Conservation (phyloP, 2,113 vertebrate genomes). For the Rhombomys opimus region DNA sequence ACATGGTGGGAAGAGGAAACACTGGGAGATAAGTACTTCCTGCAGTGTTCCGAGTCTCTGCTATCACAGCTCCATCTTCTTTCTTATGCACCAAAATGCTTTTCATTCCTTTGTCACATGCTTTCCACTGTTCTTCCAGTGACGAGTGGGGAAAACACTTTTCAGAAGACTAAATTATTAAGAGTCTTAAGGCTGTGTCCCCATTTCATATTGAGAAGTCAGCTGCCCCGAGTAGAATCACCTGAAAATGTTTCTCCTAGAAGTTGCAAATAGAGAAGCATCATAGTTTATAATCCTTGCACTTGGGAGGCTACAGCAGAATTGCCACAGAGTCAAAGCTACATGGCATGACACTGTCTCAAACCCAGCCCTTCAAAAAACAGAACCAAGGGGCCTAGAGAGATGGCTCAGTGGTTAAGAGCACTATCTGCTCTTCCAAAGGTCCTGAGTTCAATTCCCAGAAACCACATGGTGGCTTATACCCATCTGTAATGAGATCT, state of each 20-base stretch:
- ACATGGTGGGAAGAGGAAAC: background rate
- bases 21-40: background rate
- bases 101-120: background rate
- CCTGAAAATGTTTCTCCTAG: background rate
- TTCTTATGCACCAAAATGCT: background rate
- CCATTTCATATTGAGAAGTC: constrained; percentile 41
- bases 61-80: background rate
- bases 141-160: constrained; percentile 28
- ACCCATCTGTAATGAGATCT: too few species aligned
- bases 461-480: too few species aligned
- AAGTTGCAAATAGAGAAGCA: background rate
- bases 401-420: too few species aligned
- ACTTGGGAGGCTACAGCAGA: background rate
- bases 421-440: too few species aligned
- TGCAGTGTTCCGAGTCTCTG: background rate
- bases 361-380: background rate
- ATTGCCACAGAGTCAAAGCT: background rate
- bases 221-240: background rate
- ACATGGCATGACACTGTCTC: background rate
- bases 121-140: background rate
- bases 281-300: background rate
- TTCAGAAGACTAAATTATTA: constrained; percentile 16
- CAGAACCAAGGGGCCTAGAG: too few species aligned
- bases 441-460: too few species aligned
- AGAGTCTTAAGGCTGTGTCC: constrained; percentile 3